Conservation (phyloP, 2,113 vertebrate species). For the Seriola rivoliana region DNA sequence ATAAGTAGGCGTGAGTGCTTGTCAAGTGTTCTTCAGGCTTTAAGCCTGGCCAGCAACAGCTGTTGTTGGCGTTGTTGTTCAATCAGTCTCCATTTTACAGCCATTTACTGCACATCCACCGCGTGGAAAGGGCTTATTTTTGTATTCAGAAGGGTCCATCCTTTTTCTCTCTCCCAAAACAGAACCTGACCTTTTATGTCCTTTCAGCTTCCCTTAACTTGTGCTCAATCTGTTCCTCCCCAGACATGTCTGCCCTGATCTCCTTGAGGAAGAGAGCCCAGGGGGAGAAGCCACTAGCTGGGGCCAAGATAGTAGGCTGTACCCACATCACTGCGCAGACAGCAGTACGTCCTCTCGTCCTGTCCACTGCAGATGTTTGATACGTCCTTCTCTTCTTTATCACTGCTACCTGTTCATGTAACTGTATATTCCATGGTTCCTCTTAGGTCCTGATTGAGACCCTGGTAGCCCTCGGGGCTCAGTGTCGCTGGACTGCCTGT, state of each 20-base stretch:
- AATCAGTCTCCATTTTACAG: constrained; percentile 41
- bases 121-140: constrained; percentile 20
- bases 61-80: constrained; percentile 51
- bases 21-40: constrained; percentile 46
- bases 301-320: constrained; percentile 97
- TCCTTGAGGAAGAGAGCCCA: constrained; percentile 98
- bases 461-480: constrained; percentile 94
- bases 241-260: constrained; percentile 99
- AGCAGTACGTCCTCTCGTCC: constrained; percentile 86
- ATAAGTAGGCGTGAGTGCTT: constrained; percentile 24
- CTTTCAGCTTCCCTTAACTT: constrained; percentile 20
- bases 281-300: constrained; percentile 97
- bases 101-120: not conserved
- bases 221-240: constrained; percentile 56
- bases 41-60: constrained; percentile 50
- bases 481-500: constrained; percentile 98
- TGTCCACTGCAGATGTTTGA: not conserved
- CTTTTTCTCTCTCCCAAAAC: constrained; percentile 10
- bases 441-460: constrained; percentile 96
- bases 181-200: constrained; percentile 20
- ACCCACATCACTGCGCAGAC: constrained; percentile 99
- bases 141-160: not conserved
- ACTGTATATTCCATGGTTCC: constrained; percentile 1
- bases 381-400: not conserved
- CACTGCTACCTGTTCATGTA: not conserved